phyloP scores from a whole-genome alignment of 2,888 invertebrate species.

The Heteromyza rotundicornis region DNA sequence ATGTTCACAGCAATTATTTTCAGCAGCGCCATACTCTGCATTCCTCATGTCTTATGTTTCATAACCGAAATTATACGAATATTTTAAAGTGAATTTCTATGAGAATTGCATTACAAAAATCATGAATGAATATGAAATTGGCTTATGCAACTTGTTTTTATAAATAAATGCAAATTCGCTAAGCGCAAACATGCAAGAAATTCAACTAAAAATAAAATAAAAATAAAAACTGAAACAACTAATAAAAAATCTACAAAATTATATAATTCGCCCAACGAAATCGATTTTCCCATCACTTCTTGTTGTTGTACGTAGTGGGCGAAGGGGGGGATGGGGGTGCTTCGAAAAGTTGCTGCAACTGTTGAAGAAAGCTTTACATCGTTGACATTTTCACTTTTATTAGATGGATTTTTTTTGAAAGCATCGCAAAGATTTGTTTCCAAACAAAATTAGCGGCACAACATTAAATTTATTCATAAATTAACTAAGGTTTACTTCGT shows the following conservation, averaged over 20 bases:
- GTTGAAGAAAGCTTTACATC: too few relatives aligned
- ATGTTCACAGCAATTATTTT: too few relatives aligned
- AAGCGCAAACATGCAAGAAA: neutral
- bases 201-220: neutral
- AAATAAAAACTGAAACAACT: neutral
- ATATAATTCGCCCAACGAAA: neutral
- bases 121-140: neutral
- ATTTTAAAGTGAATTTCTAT: neutral
- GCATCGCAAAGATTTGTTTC: neutral
- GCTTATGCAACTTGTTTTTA: neutral
- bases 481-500: constrained; percentile 53
- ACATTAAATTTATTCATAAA: constrained; percentile 53
- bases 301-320: neutral
- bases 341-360: too few relatives aligned
- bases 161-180: neutral
- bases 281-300: neutral
- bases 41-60: too few relatives aligned
- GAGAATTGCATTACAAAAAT: neutral
- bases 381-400: neutral
- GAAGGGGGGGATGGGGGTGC: too few relatives aligned
- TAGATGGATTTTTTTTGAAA: neutral
- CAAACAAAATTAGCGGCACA: neutral
- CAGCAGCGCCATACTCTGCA: too few relatives aligned
- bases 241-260: neutral
- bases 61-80: neutral